Evolutionary conservation across 1,140 invertebrate species (phyloP).

Genomic region (Augochlora pura): DNA sequence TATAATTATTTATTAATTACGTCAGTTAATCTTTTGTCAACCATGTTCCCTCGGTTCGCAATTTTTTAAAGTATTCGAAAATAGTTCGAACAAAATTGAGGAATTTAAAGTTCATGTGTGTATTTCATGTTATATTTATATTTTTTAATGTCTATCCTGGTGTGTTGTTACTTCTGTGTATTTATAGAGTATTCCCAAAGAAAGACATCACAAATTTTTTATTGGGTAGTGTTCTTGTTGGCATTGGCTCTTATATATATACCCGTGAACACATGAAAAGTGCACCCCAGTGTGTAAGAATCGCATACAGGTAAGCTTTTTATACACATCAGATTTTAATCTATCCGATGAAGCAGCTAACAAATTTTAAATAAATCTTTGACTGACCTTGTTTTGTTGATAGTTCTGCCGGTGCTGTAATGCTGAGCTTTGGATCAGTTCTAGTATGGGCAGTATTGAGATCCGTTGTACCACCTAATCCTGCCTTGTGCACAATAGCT

Average conservation of each 20-base stretch:
- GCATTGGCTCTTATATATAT: conserved; percentile 84
- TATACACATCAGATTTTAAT: background rate
- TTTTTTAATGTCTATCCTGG: conserved; percentile 18
- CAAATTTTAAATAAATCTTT: background rate
- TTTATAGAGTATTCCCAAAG: conserved; percentile 80
- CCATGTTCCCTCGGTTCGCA: too few species aligned
- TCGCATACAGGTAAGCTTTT: conserved; percentile 80
- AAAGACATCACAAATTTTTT: conserved; percentile 83
- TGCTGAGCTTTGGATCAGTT: conserved; percentile 88
- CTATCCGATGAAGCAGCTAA: background rate
- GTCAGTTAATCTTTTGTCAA: too few species aligned
- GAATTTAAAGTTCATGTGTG: too few species aligned
- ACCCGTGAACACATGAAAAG: conserved; percentile 82
- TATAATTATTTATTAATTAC: too few species aligned
- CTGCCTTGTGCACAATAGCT: conserved; percentile 81
- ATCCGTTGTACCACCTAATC: conserved; percentile 84
- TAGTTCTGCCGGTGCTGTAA: conserved; percentile 83
- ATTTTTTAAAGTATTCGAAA: too few species aligned
- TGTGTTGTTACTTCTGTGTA: conserved; percentile 14
- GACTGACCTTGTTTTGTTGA: conserved; percentile 58
- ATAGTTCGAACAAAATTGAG: too few species aligned
- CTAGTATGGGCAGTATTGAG: conserved; percentile 86
- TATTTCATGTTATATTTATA: background rate
- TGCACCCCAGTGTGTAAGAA: conserved; percentile 74
- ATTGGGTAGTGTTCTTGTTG: conserved; percentile 81